Evolutionary conservation across 2,888 invertebrate species (phyloP).

Genomic region (Zygogramma bicolorata): DNA sequence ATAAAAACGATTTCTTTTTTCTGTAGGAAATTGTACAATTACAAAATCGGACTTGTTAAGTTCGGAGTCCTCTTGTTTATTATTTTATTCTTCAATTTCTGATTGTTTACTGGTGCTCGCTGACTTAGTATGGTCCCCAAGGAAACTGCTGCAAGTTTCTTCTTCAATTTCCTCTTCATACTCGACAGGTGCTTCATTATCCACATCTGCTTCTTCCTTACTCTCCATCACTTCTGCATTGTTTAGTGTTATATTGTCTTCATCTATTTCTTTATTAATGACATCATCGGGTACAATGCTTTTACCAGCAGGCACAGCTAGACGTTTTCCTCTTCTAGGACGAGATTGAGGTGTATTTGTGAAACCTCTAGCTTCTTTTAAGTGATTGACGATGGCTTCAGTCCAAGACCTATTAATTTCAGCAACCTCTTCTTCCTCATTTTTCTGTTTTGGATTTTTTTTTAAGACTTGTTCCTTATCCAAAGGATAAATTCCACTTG

Average conservation of each 20-base stretch:
- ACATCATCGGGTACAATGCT: too few relatives aligned
- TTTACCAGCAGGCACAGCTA: not conserved
- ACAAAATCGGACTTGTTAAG: not conserved
- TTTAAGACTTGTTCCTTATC: not conserved
- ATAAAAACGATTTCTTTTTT: not conserved
- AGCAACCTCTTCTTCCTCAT: not conserved
- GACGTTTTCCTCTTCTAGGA: not conserved
- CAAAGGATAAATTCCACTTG: not conserved
- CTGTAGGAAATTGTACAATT: too few relatives aligned
- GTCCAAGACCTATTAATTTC: too few relatives aligned
- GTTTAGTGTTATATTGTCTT: not conserved
- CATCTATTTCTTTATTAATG: not conserved
- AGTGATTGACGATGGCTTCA: not conserved
- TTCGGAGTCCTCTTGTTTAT: not conserved
- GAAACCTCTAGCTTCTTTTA: too few relatives aligned
- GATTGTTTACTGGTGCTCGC: not conserved
- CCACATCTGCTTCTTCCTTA: not conserved
- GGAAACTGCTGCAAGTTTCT: not conserved
- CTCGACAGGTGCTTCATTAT: not conserved
- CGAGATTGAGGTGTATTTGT: not conserved
- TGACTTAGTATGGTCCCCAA: not conserved
- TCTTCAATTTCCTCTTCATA: not conserved
- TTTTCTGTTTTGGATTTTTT: not conserved
- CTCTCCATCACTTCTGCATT: not conserved
- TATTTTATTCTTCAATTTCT: not conserved